Base-by-base conservation (phyloP, 2,888 invertebrate species). In the Drosophila silvestris region DNA sequence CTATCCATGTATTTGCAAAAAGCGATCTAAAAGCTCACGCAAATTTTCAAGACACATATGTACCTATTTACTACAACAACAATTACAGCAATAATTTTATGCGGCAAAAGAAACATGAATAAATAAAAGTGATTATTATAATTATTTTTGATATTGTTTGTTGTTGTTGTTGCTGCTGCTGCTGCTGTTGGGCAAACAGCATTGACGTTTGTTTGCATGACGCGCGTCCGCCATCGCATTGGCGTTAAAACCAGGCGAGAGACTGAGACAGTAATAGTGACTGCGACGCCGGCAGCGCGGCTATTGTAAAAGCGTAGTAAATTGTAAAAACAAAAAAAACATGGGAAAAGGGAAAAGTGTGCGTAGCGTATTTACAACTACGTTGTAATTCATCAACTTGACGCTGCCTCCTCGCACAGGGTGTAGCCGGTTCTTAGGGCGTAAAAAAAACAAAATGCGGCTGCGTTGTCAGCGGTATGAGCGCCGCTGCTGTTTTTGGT, bases 171-270 rank as follows among this genome's bases (percentile, higher is more conserved):
- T 70, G 37, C 53, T 59, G 57, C 12, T 41, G 54, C 16, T 65
- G 62, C 50, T 74, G 61, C 61, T 66, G 58, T 33, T 67, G 63
- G 54, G 65, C 57, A 60, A 76, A 65, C 51, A 69, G 66, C 81
- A 85, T 85, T 89, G 84, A 86, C 76, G 89, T 84, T 85, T 71
- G 74, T 83, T 88, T 76, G 71, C 66, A 71, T 85, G 83, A 83
- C 89, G 84, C 67, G 66, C 57, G 44, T 39, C n/a, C 53, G 57
- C n/a, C 44, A 35, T 39, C 68, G 50, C 62, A 56, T 52, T 70
- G 70, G 59, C 64, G 63, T 19, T 64, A 65, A 33, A 47, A 51
- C 61, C 30, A n/a, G 30, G 12, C 56, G 50, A 58, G 22, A 53
- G 64, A 50, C n/a, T 14, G 65, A 28, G 44, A 60, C 32, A 12